Conservation (phyloP, 1,140 invertebrate genomes). For the Formica selysi region DNA sequence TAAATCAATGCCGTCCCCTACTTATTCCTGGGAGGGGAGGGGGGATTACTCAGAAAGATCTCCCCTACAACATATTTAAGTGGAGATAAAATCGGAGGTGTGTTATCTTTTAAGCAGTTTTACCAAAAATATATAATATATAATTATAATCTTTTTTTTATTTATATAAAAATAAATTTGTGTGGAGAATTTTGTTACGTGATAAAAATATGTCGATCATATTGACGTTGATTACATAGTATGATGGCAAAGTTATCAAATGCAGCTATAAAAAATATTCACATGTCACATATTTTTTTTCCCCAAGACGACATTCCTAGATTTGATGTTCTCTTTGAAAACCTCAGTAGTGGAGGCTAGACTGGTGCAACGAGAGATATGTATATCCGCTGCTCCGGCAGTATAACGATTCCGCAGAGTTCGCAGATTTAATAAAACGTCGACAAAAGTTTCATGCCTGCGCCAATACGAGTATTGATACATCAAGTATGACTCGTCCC, state of each 20-base stretch:
- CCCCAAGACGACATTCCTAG: background rate
- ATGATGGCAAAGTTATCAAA: slow-evolving; percentile 19
- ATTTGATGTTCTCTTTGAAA: slow-evolving; percentile 27
- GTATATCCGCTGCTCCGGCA: slow-evolving; percentile 38
- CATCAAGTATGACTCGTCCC: slow-evolving; percentile 42
- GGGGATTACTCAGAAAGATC: too few species aligned
- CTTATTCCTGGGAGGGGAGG: too few species aligned
- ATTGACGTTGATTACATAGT: slow-evolving; percentile 3
- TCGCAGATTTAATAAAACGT: slow-evolving; percentile 57
- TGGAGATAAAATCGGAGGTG: too few species aligned
- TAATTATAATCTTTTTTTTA: background rate
- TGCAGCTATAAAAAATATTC: slow-evolving; percentile 10
- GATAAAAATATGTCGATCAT: background rate
- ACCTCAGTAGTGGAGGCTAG: background rate
- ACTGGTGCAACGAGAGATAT: background rate
- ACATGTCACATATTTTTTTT: background rate
- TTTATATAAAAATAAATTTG: background rate
- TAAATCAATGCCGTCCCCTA: too few species aligned
- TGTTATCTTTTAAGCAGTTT: too few species aligned
- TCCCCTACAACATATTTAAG: too few species aligned
- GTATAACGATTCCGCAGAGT: slow-evolving; percentile 36
- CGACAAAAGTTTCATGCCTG: slow-evolving; percentile 39
- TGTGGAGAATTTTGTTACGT: background rate
- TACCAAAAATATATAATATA: too few species aligned
- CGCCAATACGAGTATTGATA: slow-evolving; percentile 29